Evolutionary conservation across 2,113 vertebrate genomes (phyloP), one percentile per base, ranked within the genome.

Genomic region (Synchiropus splendidus): DNA sequence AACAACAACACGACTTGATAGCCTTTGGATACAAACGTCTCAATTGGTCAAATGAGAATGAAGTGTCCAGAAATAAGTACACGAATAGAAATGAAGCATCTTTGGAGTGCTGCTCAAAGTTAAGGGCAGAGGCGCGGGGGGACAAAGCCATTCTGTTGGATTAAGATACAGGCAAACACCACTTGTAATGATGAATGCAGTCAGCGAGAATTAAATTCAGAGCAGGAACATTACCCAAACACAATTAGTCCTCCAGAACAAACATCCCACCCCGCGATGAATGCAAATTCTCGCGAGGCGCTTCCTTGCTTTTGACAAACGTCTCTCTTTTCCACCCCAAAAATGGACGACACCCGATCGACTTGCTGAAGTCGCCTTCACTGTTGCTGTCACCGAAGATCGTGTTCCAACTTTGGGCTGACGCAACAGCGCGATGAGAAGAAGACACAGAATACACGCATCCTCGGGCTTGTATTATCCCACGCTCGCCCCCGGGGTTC

Each of bases 231-330:
- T 78, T 75, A 77, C 70, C 71, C 75, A 81, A 81, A 81, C 70
- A 75, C 79, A 79, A 84, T 86, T 82, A 82, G 79, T 80, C 76
- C 64, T 67, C 48, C 39, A 83, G 77, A 81, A 80, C 77, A 83
- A 82, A 83, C 76, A 79, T 69, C 57, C 39, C 58, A 66, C 54
- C 56, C 39, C 48, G 69, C 37, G 43, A 13, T 46, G 68, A 72
- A 74, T 72, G 49, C 58, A 70, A 60, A 75, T 75, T 27, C 21
- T 8, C 8, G 21, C 8, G 21, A 27, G 21, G 21, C 21, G 21
- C 21, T 27, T 42, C 47, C 42, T 43, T 42, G 52, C 50, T 27
- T 8, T 27, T 27, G 21, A 8, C 21, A 5, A 5, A 27, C 21
- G 8, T 27, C 4, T 27, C 21, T 27, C 21, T 27, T 5, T 27